Percentiles rank a stretch among this genome's conserved stretches.
Conservation (phyloP, 2,888 invertebrate genomes). For the Coecobrya sp. region DNA sequence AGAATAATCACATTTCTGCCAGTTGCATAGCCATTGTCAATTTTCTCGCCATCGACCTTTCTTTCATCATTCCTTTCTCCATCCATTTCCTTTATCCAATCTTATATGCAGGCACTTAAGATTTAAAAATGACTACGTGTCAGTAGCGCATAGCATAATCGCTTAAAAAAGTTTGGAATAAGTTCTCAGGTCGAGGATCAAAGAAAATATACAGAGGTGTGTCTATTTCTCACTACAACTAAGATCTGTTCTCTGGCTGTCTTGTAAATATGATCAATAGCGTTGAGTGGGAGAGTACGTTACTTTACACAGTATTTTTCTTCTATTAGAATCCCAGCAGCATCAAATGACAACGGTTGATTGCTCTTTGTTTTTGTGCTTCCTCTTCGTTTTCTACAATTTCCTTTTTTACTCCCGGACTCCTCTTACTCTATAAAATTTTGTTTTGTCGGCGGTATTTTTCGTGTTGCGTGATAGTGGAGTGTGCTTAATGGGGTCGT, state of each 20-base stretch:
- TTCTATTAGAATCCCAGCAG: too few species aligned
- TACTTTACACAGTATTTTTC: too few species aligned
- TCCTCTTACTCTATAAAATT: background rate
- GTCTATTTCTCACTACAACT: too few species aligned
- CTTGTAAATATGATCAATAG: too few species aligned
- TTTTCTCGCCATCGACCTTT: slow-evolving; percentile 14
- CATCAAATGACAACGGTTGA: background rate
- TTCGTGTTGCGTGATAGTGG: background rate
- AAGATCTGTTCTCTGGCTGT: too few species aligned
- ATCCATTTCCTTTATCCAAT: background rate
- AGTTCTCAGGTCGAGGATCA: background rate
- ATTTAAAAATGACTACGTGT: background rate
- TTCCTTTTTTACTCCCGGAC: background rate
- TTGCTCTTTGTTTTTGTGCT: background rate
- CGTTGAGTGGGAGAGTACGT: background rate
- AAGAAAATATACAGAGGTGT: background rate
- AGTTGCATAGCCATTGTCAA: slow-evolving; percentile 23
- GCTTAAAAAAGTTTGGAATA: background rate
- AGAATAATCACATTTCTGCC: background rate
- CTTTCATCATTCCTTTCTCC: background rate
- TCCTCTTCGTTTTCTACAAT: background rate
- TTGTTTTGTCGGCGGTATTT: background rate
- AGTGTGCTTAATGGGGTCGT: background rate
- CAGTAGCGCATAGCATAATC: background rate
- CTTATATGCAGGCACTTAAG: background rate